Conservation (phyloP, 2,113 vertebrate species). For the Anhinga anhinga region DNA sequence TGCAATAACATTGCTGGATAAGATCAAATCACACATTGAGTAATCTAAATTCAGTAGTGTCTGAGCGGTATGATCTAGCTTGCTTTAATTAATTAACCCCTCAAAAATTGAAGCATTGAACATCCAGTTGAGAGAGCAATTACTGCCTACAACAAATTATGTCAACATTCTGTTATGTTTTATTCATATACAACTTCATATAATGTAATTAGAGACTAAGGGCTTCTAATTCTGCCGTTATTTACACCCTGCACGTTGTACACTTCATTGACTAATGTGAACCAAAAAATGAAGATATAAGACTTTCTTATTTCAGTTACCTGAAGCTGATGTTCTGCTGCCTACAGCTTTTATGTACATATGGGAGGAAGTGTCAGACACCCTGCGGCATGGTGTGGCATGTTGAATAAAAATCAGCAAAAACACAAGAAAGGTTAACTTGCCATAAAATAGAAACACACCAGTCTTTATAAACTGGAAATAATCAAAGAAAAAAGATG, state of each 20-base stretch:
- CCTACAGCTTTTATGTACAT: background rate
- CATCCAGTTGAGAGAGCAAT: conserved; percentile 38
- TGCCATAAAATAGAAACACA: background rate
- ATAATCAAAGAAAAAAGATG: background rate
- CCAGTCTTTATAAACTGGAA: background rate
- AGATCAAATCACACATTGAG: background rate
- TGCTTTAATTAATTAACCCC: conserved; percentile 61
- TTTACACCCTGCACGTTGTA: conserved; percentile 20
- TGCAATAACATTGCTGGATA: background rate
- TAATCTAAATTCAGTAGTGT: conserved; percentile 32
- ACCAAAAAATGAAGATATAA: background rate
- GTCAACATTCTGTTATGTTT: conserved; percentile 63
- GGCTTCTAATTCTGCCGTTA: conserved; percentile 19
- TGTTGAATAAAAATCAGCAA: conserved; percentile 3
- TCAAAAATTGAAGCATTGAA: conserved; percentile 40
- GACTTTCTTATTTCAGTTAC: conserved; percentile 22
- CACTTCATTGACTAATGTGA: conserved; percentile 28
- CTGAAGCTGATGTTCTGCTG: background rate
- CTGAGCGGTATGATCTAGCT: conserved; percentile 31
- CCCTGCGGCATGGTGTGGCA: background rate
- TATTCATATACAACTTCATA: conserved; percentile 64
- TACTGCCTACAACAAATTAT: conserved; percentile 66
- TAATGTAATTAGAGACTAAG: conserved; percentile 60
- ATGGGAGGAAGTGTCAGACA: background rate
- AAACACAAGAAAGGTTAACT: conserved; percentile 3